Base-by-base conservation (phyloP, 2,113 vertebrate species). In the Chlorodrepanis virens region DNA sequence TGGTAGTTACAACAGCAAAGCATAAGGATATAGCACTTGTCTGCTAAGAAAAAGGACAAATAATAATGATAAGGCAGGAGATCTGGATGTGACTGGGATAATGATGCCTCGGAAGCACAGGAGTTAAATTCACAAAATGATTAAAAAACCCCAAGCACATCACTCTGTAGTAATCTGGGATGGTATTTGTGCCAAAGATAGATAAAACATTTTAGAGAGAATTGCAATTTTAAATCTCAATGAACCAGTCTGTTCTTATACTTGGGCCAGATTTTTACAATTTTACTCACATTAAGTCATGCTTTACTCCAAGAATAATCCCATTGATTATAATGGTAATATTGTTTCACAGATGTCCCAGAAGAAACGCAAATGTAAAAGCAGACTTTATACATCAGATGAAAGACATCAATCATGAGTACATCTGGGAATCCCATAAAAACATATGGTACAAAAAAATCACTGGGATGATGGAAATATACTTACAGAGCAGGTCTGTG, bases 401-500 rank as follows among this genome's bases (percentile, higher is more conserved):
- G 85, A 92, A 95, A 93, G 72, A 75, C 77, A 95, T 89, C 76
- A 89, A 95, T 87, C 92, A 83, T 21, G 53, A 92, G 53, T 79
- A 92, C 93, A 97, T 96, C 88, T 95, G 92, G 83, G 76, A 94
- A 94, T 76, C 53, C 11, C 49, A 93, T 89, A 87, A 90, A 96
- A 86, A 89, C 93, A 93, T 67, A 94, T 29, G 89, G 92, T 56
- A 90, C 86, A 89, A 90, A 90, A 93, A 93, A 83, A 80, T 91
- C 71, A 77, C 71, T 77, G 76, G 42, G 76, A 95, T 75, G 69
- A 84, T 1, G 12, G 69, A 93, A 95, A 81, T 89, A 80, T 96
- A 97, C 96, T 97, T 97, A 96, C 96, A 97, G 57, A 97, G 96
- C 90, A 96, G 92, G 95, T 97, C 96, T 83, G 90, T 82, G 83